Evolutionary conservation across 2,113 vertebrate genomes (phyloP).

Genomic region (Cranoglanis bouderius): DNA sequence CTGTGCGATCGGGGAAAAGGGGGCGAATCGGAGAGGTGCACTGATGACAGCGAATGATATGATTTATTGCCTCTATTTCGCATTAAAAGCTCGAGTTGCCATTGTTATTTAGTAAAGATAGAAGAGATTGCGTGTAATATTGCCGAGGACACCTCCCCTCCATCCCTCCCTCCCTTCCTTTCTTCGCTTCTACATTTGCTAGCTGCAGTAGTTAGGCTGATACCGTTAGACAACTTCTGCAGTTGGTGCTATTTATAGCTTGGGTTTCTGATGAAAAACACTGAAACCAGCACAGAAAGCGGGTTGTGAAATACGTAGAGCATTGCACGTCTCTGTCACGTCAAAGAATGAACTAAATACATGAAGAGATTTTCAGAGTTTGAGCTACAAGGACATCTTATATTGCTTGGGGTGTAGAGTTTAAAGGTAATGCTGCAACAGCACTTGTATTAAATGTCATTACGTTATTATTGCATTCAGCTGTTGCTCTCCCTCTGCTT

Average conservation of each 20-base stretch:
- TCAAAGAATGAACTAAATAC: constrained; percentile 18
- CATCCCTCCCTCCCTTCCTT: neutral
- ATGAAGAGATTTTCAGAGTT: constrained; percentile 19
- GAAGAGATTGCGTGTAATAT: constrained; percentile 16
- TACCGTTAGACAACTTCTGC: neutral
- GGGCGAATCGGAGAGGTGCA: constrained; percentile 56
- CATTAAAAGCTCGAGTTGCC: neutral
- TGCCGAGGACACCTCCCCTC: constrained; percentile 47
- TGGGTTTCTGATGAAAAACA: neutral
- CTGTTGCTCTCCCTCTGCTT: neutral
- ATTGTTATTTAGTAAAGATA: constrained; percentile 7
- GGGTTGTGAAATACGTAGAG: too few relatives aligned
- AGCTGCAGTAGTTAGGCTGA: constrained; percentile 10
- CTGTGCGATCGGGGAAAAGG: constrained; percentile 61
- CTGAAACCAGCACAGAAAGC: neutral
- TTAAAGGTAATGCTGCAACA: constrained; percentile 29
- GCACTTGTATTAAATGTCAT: neutral
- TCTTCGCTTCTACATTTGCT: constrained; percentile 9
- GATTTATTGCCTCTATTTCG: constrained; percentile 25
- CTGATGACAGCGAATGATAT: constrained; percentile 58
- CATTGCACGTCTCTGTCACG: neutral
- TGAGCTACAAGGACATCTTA: neutral
- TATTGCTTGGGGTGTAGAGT: constrained; percentile 12
- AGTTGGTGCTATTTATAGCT: neutral
- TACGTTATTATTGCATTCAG: neutral